Evolutionary conservation across 1,140 invertebrate species (phyloP), one percentile per base, ranked within the genome.

Genomic region (Scylla paramamosain): DNA sequence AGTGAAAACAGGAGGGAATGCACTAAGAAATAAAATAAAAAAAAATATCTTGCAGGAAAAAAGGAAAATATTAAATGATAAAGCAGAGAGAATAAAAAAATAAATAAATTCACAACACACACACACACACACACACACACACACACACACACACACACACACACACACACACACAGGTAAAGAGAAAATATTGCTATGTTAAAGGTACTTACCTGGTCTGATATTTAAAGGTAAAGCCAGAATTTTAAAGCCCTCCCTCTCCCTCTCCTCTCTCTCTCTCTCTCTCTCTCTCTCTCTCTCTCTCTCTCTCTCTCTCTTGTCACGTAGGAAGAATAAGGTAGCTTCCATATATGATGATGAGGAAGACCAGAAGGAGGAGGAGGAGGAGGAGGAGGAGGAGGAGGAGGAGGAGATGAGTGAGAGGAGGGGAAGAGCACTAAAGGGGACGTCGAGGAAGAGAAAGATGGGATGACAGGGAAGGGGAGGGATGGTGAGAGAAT

Each of bases 101-200:
- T n/a, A 59, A 6, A 39, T 39, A 39, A 3, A 59, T 59, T 59
- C 10, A 2, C 16, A 59, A 59, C 52, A 59, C 52, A 59, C 52
- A 59, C 52, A 59, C 52, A 59, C 52, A 59, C 52, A 59, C 52
- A 59, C 52, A 77, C 16, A 25, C 16, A 77, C 67, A 77, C 67
- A 77, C 67, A 77, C 67, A 77, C 67, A 77, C 67, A 77, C 67
- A 77, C 67, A 77, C 67, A 77, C 67, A 77, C 67, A 77, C 67
- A 77, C 67, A 77, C 67, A 77, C 67, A 77, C 67, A 77, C 67
- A 77, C 67, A 77, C 67, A 77, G 67, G n/a, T 77, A n/a, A n/a
- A n/a, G 1, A 77, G 67, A 20, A n/a, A 77, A 77, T 77, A 77
- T n/a, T n/a, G 67, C 4, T 2, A 77, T 77, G 20, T 77, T 77